Evolutionary conservation across 2,113 vertebrate genomes (phyloP), one percentile per base, ranked within the genome.

Genomic region (Cathartes aura): DNA sequence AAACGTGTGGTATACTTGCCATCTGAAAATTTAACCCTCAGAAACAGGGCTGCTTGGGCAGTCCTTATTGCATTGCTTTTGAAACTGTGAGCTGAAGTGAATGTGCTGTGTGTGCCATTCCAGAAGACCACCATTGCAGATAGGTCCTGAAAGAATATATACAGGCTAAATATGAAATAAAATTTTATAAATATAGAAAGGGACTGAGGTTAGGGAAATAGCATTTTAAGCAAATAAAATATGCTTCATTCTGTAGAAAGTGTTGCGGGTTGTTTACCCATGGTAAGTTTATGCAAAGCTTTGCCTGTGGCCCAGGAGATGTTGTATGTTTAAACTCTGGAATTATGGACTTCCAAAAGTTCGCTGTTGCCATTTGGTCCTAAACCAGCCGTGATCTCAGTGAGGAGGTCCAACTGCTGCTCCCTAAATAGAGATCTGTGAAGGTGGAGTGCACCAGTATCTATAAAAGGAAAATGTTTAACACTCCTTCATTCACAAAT

Each of bases 251-350:
- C 40, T 78, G 11, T 71, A 84, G 45, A 53, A 83, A 18, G 34
- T 6, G 8, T 53, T 90, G 20, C 0, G 0, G 32, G 11, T 47
- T 12, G 2, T 87, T 92, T 68, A 18, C 24, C 34, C 3, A 1
- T 32, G 20, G 11, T 21, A 18, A 56, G 19, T 68, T 92, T 42
- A 52, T 47, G 43, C 52, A 50, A 9, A 59, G 55, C 30, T 81
- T 88, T 66, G 38, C 59, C 63, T 63, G 47, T 82, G 24, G 72
- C 60, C 56, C 52, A 45, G 52, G 73, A 84, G 48, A 42, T 76
- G 32, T 42, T 13, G 0, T 40, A 5, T 24, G 12, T 75, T 72
- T 72, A 62, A 87, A 79, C 22, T 82, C 30, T 13, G 45, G n/a
- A 14, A 32, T 83, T 67, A n/a, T 0, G 1, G 58, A 82, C n/a